Evolutionary conservation across 2,888 invertebrate species (phyloP), one percentile per base, ranked within the genome.

Genomic region (Cerastis leucographa): DNA sequence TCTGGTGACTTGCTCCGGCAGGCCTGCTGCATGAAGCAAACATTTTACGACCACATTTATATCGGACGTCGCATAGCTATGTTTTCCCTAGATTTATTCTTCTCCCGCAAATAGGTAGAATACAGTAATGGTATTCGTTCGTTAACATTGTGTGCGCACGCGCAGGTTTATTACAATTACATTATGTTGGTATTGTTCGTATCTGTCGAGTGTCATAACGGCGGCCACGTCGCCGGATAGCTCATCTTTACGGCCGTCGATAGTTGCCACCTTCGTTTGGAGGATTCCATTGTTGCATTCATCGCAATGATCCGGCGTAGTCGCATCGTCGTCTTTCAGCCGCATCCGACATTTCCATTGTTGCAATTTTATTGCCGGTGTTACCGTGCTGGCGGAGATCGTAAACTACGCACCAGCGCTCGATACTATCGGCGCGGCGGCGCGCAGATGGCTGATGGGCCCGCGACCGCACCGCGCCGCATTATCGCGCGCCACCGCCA

Each of bases 341-440:
- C 94, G 94, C 95, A 95, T 96, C 94, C 94, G 94, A 94, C 95
- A 93, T 93, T 95, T 94, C 95, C 96, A 96, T 96, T 96, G 96
- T 96, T 96, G 95, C 93, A 89, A 94, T 95, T 96, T 96, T 96
- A 96, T 96, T 94, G 96, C 95, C 90, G 95, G 96, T 96, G 95
- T 96, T 96, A 95, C 95, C 93, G 96, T 95, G 94, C 91, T 94
- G 93, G 94, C 92, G 93, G 92, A 88, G 94, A 90, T 95, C 96
- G 94, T 96, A 96, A 96, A 96, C 91, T 92, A 95, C 91, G 94
- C 94, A 91, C 92, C 92, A 91, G 94, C 95, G 90, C 93, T 94
- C 95, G 96, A 95, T 95, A 95, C 95, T 93, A 94, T 95, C 94
- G 90, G 71, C 85, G 71, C 85, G 62, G 80, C 66, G 65, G 80